Base-by-base conservation (phyloP, 2,113 vertebrate genomes). In the Cinclus cinclus region DNA sequence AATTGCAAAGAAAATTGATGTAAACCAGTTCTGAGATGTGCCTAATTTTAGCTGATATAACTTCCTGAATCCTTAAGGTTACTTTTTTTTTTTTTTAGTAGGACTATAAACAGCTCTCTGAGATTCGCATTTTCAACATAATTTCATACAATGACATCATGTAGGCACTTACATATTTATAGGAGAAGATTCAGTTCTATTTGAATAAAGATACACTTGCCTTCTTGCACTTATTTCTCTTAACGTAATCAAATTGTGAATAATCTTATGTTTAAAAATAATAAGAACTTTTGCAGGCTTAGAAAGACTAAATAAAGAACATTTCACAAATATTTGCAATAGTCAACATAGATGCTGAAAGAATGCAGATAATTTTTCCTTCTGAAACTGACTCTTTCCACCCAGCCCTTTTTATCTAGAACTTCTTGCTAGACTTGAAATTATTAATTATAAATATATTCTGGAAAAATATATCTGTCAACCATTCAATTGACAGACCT, bases 41-140 rank as follows among this genome's bases (percentile, higher is more conserved):
- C 17, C 35, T 91, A 74, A 87, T 90, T 94, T 91, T 86, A 91
- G 46, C 19, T 67, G 12, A 80, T 85, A 74, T 91, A 85, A 77
- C 16, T 86, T 92, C 39, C 81, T 91, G 63, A 70, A 90, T 83
- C 13, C 23, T 92, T 76, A 73, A 69, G 28, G 7, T 92, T 87
- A 70, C 9, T 11, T 52, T 79, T 86, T 93, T 92, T 89, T 82
- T 8, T 93, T 92, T 89, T 82, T 8, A 44, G 30, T 30, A 46
- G 20, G 8, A 17, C 15, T 92, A 89, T 59, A 62, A 94, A 70
- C 11, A 62, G 23, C 15, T 77, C 25, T 71, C 50, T 16, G 16
- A 16, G 31, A 69, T 89, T 76, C 10, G 17, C 22, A 68, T 19
- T 92, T 91, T 85, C 22, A 55, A 59, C 11, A 24, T 55, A 77